phyloP scores from a whole-genome alignment of 2,888 invertebrate genomes.

The Drosophila paramelanica region DNA sequence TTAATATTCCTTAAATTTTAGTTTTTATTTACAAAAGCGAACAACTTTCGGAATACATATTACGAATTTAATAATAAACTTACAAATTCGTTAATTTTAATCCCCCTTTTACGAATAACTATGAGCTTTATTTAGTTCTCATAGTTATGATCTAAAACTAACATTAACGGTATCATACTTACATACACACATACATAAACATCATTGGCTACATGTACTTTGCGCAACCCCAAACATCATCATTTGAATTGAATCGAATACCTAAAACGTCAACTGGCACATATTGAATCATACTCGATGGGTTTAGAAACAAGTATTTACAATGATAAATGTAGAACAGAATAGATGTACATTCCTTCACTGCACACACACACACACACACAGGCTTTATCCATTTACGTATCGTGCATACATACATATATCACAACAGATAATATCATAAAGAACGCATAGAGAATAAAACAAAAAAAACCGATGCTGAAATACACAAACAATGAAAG shows the following conservation, averaged over 20 bases:
- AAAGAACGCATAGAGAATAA: conserved; percentile 20
- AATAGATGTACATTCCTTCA: conserved; percentile 27
- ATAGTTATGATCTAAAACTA: conserved; percentile 12
- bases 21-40: conserved; percentile 44
- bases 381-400: conserved; percentile 26
- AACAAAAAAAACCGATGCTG: conserved; percentile 39
- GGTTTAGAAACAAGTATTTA: conserved; percentile 59
- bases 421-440: conserved; percentile 46
- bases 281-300: conserved; percentile 55
- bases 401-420: conserved; percentile 30
- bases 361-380: conserved; percentile 26
- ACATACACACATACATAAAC: conserved; percentile 13
- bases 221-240: conserved; percentile 54
- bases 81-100: conserved; percentile 5
- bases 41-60: conserved; percentile 27
- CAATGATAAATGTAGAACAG: conserved; percentile 46
- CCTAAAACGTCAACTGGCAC: conserved; percentile 51
- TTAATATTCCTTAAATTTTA: conserved; percentile 40
- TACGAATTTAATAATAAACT: conserved; percentile 49
- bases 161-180: conserved; percentile 18
- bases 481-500: conserved; percentile 31
- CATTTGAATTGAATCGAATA: conserved; percentile 46
- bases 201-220: conserved; percentile 55
- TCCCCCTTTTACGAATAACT: conserved; percentile 5
- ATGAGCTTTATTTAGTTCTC: conserved; percentile 16